Evolutionary conservation across 2,888 invertebrate genomes (phyloP), one percentile per base, ranked within the genome.

Genomic region (Hylaea fasciaria): DNA sequence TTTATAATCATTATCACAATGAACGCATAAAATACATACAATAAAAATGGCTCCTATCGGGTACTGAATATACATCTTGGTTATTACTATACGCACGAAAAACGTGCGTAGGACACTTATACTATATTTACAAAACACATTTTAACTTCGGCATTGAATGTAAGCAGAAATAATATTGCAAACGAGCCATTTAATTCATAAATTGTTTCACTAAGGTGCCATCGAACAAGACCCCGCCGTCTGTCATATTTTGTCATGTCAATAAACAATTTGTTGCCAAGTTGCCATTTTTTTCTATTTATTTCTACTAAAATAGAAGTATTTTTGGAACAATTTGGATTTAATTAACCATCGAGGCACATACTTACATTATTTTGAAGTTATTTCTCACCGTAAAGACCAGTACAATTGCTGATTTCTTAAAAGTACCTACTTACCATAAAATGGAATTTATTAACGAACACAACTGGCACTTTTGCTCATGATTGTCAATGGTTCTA

Each of bases 21-120:
- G 88, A 89, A 90, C 91, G 85, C 90, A 89, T 86, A 91, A 91
- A 89, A 92, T 91, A 90, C 90, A 92, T 87, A 91, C 84, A 87
- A 89, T 85, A 89, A 92, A 92, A 92, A 92, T 92, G 92, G 92
- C 92, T 89, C 89, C 92, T 88, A 91, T 69, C 77, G 86, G 86
- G 85, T 82, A 88, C 74, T 80, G 86, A 87, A 87, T 81, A 90
- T 87, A 89, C 92, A 92, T 92, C 85, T 85, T 91, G 78, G 71
- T 73, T 69, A 77, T 74, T 78, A 81, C 79, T 79, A 77, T 77
- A 78, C 76, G 81, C 88, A 84, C 89, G 83, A 76, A 74, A 75
- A 76, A 78, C 85, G 81, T 83, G 84, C 81, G 77, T 81, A 76
- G 75, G 80, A 78, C 75, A 74, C 76, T 83, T 85, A 90, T 81